Base-by-base conservation (phyloP, 2,888 invertebrate species). In the Scaptomyza reducta region DNA sequence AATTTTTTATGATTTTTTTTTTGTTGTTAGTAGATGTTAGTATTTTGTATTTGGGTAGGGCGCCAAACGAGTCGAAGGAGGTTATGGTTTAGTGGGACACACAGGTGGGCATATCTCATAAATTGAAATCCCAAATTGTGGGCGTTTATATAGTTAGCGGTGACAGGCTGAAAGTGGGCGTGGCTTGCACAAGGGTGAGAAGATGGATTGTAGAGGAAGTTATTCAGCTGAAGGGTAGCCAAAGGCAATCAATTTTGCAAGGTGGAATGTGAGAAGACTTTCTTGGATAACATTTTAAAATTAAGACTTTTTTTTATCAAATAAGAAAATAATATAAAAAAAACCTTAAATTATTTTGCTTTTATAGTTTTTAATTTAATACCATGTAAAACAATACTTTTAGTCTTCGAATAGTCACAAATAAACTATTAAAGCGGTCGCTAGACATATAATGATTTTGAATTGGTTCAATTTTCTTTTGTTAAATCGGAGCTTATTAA, bases 1-100 rank as follows among this genome's bases (percentile, higher is more conserved):
- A 60, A 70, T 65, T 70, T 70, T 35, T 45, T 29, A n/a, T 53
- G 10, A 33, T 50, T 41, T 55, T 58, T 41, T 3, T 41, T 27
- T 31, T 33, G 31, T 57, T 60, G 45, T 51, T 63, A 44, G 57
- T 68, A 47, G 69, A 14, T 50, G 18, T 38, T 58, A 51, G 42
- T 46, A 22, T 53, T 40, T 38, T 31, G 9, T 55, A 65, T 78
- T 72, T 72, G 79, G 76, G 85, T 81, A 70, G 79, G 85, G 79
- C 85, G 58, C 53, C 51, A 49, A 61, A 47, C 51, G 54, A 41
- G 53, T 25, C 56, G 16, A 54, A 63, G 74, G 66, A 72, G 75
- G 70, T 57, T 72, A 54, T 59, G 59, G 59, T 67, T 74, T 63
- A 63, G 67, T 75, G 59, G 74, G 50, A 63, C 71, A 71, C 67